Conservation (phyloP, 23 tunicate species). For the Corella eumyota region DNA sequence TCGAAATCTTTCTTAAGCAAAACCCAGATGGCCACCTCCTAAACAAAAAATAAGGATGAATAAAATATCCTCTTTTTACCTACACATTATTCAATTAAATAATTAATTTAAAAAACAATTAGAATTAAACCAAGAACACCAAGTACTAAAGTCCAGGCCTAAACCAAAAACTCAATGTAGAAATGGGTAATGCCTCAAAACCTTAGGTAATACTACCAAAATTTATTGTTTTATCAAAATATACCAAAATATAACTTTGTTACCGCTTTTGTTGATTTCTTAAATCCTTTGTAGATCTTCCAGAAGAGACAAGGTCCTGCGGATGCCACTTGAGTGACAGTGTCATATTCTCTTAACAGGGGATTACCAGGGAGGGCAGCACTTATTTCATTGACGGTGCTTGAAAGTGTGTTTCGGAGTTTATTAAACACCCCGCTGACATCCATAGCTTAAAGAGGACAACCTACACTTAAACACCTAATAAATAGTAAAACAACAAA, state of each 20-base stretch:
- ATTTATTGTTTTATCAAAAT: too few species aligned
- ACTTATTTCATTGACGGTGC: conserved; percentile 80
- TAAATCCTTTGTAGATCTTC: conserved; percentile 67
- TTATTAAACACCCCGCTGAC: conserved; percentile 52
- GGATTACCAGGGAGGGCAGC: conserved; percentile 94
- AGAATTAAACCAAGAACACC: not conserved
- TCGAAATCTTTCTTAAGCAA: conserved; percentile 72
- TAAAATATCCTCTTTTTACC: not conserved
- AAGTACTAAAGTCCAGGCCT: not conserved
- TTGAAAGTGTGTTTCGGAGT: conserved; percentile 50
- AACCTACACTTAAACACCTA: too few species aligned
- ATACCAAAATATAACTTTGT: not conserved
- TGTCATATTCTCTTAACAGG: conserved; percentile 81
- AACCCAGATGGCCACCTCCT: conserved; percentile 80
- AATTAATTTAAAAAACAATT: not conserved
- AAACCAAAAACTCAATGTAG: not conserved
- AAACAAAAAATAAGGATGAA: conserved; percentile 2
- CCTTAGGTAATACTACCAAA: too few species aligned
- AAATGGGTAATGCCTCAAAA: too few species aligned
- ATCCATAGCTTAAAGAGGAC: conserved; percentile 22
- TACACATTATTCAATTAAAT: not conserved
- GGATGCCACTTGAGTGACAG: conserved; percentile 62
- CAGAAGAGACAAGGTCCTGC: conserved; percentile 71
- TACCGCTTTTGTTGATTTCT: conserved; percentile 89
- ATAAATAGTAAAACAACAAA: too few species aligned